Conservation (phyloP, 2,888 invertebrate species). For the Fragum fragum region DNA sequence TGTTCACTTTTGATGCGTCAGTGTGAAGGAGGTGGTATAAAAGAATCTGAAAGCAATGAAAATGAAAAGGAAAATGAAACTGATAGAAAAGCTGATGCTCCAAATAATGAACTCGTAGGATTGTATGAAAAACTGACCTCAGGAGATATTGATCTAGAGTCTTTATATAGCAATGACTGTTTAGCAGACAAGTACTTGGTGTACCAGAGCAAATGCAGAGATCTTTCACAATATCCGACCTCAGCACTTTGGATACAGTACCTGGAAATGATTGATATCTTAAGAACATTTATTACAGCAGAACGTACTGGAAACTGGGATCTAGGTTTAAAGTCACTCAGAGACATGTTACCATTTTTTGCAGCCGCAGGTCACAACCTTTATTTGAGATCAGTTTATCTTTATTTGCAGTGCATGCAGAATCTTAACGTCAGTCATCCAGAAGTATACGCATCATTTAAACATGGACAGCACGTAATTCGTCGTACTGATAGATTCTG, state of each 20-base stretch:
- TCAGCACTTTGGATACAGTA: constrained; percentile 65
- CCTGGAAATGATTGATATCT: constrained; percentile 69
- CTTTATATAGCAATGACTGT: background rate
- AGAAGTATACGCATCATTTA: constrained; percentile 57
- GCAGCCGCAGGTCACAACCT: constrained; percentile 64
- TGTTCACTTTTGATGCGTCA: background rate
- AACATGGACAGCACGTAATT: constrained; percentile 60
- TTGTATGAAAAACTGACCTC: background rate
- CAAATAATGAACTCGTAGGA: background rate
- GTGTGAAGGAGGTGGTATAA: background rate
- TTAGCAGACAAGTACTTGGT: too few relatives aligned
- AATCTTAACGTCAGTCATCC: constrained; percentile 46
- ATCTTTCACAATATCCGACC: constrained; percentile 21
- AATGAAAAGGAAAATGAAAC: background rate
- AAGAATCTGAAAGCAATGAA: background rate
- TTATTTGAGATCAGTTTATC: constrained; percentile 57
- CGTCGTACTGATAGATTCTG: constrained; percentile 68
- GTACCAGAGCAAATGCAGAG: constrained; percentile 31
- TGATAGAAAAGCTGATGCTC: background rate
- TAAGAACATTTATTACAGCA: constrained; percentile 65
- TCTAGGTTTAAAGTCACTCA: constrained; percentile 46
- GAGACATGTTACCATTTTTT: constrained; percentile 65
- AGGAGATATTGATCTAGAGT: background rate
- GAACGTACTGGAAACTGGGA: constrained; percentile 60
- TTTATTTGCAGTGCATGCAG: constrained; percentile 54